A percentile compares a stretch with the other conserved stretches of the same genome.
Evolutionary conservation across 2,797 vertebrate genomes (phyloP).

Genomic region (Pogoniulus pusillus): DNA sequence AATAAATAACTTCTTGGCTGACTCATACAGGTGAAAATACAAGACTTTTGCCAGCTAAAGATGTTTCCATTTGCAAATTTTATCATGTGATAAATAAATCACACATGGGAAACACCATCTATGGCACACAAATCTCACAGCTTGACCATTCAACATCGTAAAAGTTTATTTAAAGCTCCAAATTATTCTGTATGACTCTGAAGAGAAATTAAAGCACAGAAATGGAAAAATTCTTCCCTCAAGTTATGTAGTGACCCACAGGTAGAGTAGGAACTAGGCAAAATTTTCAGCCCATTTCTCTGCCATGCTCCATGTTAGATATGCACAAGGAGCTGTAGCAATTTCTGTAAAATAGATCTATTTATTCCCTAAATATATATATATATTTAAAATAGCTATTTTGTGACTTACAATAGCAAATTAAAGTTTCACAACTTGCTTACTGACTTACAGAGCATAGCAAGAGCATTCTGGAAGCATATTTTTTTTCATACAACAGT

Average conservation of each 20-base stretch:
- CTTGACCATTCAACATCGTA: neutral
- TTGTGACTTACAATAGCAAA: neutral
- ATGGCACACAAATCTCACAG: neutral
- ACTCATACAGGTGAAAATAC: neutral
- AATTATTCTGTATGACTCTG: neutral
- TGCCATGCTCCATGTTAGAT: neutral
- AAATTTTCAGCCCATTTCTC: neutral
- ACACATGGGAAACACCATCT: neutral
- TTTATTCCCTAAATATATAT: neutral
- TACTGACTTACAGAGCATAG: neutral
- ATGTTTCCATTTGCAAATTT: neutral
- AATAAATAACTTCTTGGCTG: neutral
- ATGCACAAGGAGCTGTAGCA: neutral
- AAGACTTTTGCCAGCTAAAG: neutral
- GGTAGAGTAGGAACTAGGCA: neutral
- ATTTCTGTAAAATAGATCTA: neutral
- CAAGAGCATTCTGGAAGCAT: neutral
- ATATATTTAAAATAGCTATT: too few species aligned
- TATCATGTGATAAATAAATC: neutral
- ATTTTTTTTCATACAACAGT: neutral
- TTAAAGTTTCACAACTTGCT: neutral
- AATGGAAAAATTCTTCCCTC: neutral
- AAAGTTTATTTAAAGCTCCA: neutral
- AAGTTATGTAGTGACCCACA: neutral
- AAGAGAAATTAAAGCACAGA: neutral